Conservation (phyloP, 2,797 vertebrate species). For the Esox lucius region DNA sequence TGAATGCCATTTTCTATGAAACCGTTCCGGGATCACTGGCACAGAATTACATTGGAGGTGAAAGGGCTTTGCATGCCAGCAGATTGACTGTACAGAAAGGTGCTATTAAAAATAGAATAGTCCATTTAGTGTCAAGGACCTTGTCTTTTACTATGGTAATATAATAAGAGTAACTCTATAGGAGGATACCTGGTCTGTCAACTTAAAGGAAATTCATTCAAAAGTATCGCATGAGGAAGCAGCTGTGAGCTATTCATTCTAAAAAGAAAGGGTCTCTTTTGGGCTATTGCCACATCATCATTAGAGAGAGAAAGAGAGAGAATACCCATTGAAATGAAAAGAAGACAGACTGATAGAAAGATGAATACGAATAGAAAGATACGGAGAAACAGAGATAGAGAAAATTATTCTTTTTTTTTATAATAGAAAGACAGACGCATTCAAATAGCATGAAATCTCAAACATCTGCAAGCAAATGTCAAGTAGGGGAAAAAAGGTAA, state of each 20-base stretch:
- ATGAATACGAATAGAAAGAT: background rate
- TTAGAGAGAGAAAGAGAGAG: background rate
- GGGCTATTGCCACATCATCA: background rate
- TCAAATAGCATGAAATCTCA: conserved; percentile 4
- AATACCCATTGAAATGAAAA: background rate
- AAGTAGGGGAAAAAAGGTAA: background rate
- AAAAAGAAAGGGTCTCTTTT: background rate
- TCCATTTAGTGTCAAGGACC: background rate
- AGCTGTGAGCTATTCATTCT: background rate
- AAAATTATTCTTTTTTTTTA: background rate
- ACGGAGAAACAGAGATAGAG: background rate
- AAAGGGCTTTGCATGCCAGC: conserved; percentile 3
- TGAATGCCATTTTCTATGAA: conserved; percentile 35
- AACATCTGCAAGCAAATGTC: conserved; percentile 4
- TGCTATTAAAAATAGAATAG: background rate
- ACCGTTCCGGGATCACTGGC: conserved; percentile 41
- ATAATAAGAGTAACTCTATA: background rate
- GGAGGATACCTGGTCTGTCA: background rate
- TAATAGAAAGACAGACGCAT: background rate
- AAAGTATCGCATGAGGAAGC: conserved; percentile 4
- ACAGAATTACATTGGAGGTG: conserved; percentile 3
- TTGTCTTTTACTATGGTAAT: background rate
- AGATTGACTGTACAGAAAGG: background rate
- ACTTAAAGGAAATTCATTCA: background rate
- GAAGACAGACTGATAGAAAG: background rate